Evolutionary conservation across 2,797 vertebrate genomes (phyloP).

Genomic region (Poliocrania exsul): DNA sequence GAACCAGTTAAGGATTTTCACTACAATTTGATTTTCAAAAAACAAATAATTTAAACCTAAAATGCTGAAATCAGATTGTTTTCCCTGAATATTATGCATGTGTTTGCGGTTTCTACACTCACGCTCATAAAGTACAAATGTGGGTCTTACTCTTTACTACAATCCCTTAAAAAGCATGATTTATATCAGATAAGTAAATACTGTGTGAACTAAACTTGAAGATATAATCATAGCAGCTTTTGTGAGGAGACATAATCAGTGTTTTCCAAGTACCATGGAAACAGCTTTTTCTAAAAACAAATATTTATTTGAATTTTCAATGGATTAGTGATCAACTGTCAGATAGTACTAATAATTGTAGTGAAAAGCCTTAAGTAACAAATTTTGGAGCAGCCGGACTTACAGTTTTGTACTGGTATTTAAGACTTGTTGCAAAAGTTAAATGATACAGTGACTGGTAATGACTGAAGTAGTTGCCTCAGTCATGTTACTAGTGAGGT

Average conservation of each 20-base stretch:
- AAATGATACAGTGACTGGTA: slow-evolving; percentile 56
- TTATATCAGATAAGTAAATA: slow-evolving; percentile 46
- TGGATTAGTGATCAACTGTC: slow-evolving; percentile 19
- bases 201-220: slow-evolving; percentile 59
- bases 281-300: slow-evolving; percentile 69
- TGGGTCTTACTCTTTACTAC: slow-evolving; percentile 39
- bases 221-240: slow-evolving; percentile 65
- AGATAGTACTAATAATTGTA: slow-evolving; percentile 65
- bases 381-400: slow-evolving; percentile 69
- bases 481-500: slow-evolving; percentile 40
- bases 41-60: slow-evolving; percentile 25
- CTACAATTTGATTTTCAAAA: slow-evolving; percentile 75
- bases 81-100: slow-evolving; percentile 53
- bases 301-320: slow-evolving; percentile 46
- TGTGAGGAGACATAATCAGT: slow-evolving; percentile 20
- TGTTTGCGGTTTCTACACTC: slow-evolving; percentile 40
- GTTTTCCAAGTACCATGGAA: slow-evolving; percentile 70
- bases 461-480: slow-evolving; percentile 54
- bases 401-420: slow-evolving; percentile 68
- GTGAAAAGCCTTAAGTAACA: slow-evolving; percentile 78
- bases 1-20: slow-evolving; percentile 80
- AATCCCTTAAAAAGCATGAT: slow-evolving; percentile 67
- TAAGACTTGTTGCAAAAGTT: slow-evolving; percentile 70
- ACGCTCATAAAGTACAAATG: slow-evolving; percentile 27
- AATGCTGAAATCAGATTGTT: slow-evolving; percentile 40